Evolutionary conservation across 2,888 invertebrate genomes (phyloP).

Genomic region (Entomobrya proxima): DNA sequence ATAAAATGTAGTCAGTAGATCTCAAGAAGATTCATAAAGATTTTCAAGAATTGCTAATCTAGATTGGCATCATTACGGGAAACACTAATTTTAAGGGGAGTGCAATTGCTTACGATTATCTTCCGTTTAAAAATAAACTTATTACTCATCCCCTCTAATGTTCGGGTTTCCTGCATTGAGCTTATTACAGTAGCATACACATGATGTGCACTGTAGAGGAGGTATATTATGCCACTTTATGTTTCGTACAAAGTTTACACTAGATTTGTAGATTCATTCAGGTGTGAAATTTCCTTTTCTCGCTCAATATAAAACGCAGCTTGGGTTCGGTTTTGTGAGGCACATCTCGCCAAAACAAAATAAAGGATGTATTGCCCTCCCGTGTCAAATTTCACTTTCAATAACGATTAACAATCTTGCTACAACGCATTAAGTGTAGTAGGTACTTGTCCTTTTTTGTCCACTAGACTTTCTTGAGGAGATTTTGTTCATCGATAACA

Average conservation of each 20-base stretch:
- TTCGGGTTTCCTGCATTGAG: no score
- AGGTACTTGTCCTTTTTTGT: constrained; percentile 54
- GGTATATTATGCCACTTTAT: not conserved
- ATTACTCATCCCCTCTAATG: not conserved
- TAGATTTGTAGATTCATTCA: constrained; percentile 60
- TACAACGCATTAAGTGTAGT: no score
- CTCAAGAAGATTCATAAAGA: not conserved
- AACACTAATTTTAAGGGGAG: not conserved
- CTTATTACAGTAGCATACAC: no score
- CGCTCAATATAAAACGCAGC: constrained; percentile 59
- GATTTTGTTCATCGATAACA: constrained; percentile 51
- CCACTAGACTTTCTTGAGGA: constrained; percentile 42
- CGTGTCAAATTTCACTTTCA: constrained; percentile 65
- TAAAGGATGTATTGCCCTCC: constrained; percentile 26
- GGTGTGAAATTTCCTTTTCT: constrained; percentile 59
- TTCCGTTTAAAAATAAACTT: constrained; percentile 13
- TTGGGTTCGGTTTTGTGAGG: constrained; percentile 26
- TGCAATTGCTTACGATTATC: not conserved
- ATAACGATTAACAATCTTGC: not conserved
- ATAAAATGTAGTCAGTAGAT: not conserved
- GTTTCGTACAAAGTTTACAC: constrained; percentile 29
- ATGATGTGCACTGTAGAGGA: no score
- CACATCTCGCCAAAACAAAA: constrained; percentile 24
- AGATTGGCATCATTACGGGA: constrained; percentile 14
- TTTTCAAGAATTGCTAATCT: constrained; percentile 13